Conservation (phyloP, 1,140 invertebrate genomes). For the Platorchestia sp. region DNA sequence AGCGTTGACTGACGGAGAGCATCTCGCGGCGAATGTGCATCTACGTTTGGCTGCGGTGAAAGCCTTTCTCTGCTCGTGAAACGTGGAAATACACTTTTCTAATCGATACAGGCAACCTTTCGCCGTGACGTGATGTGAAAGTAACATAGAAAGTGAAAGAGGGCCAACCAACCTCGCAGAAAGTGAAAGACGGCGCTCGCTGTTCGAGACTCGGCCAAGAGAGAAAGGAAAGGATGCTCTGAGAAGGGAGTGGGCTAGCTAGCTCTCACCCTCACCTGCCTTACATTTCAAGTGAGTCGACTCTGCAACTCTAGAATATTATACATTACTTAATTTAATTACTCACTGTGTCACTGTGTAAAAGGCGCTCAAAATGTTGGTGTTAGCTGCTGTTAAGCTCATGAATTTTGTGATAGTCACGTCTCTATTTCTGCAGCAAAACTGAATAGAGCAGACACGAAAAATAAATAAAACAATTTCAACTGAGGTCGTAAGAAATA, state of each 20-base stretch:
- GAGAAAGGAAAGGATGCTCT: slow-evolving; percentile 32
- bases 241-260: background rate
- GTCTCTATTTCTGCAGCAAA: background rate
- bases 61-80: background rate
- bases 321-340: background rate
- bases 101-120: slow-evolving; percentile 40
- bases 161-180: slow-evolving; percentile 30
- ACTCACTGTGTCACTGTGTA: no score
- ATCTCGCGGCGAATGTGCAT: background rate
- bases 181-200: slow-evolving; percentile 45
- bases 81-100: slow-evolving; percentile 23
- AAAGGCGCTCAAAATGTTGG: no score
- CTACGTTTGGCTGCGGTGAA: background rate
- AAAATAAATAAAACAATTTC: no score
- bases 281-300: background rate
- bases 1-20: no score
- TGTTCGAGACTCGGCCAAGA: slow-evolving; percentile 45
- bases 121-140: slow-evolving; percentile 54
- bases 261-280: background rate
- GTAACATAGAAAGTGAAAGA: slow-evolving; percentile 54
- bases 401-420: no score
- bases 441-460: background rate
- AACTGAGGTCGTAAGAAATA: background rate
- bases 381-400: no score
- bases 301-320: background rate